Conservation (phyloP, 2,797 vertebrate species). For the Acipenser ruthenus region DNA sequence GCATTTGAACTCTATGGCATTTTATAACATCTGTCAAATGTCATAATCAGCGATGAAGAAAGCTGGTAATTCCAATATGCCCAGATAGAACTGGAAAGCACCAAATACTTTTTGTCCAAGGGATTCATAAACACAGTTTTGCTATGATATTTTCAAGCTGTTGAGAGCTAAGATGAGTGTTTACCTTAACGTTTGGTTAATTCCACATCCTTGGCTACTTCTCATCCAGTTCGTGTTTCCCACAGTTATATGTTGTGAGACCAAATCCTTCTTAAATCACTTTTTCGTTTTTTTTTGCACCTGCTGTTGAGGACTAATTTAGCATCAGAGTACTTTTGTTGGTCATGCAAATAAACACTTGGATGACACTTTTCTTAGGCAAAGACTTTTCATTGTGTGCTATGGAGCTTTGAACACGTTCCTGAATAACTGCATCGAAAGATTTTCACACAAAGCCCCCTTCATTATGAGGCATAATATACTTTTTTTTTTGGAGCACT, state of each 20-base stretch:
- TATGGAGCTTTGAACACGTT: conserved; percentile 22
- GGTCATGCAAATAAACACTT: conserved; percentile 2
- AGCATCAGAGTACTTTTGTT: not conserved
- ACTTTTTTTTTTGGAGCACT: not conserved
- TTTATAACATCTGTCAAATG: not conserved
- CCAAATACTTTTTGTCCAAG: not conserved
- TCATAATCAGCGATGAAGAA: not conserved
- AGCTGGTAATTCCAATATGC: too few relatives aligned
- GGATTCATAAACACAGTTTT: not conserved
- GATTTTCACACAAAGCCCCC: not conserved
- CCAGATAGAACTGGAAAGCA: not conserved
- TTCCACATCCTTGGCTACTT: not conserved
- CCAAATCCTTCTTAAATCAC: conserved; percentile 3
- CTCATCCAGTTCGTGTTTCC: not conserved
- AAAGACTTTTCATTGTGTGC: too few relatives aligned
- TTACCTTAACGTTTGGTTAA: not conserved
- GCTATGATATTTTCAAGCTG: not conserved
- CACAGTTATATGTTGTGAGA: not conserved
- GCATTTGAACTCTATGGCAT: too few relatives aligned
- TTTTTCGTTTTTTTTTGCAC: not conserved
- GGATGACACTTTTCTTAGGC: not conserved
- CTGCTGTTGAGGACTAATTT: not conserved
- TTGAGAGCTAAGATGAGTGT: not conserved
- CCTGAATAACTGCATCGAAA: conserved; percentile 22
- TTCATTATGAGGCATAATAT: not conserved